Evolutionary conservation across 2,888 invertebrate genomes (phyloP), one percentile per base, ranked within the genome.

Genomic region (Drosophila antonietae): DNA sequence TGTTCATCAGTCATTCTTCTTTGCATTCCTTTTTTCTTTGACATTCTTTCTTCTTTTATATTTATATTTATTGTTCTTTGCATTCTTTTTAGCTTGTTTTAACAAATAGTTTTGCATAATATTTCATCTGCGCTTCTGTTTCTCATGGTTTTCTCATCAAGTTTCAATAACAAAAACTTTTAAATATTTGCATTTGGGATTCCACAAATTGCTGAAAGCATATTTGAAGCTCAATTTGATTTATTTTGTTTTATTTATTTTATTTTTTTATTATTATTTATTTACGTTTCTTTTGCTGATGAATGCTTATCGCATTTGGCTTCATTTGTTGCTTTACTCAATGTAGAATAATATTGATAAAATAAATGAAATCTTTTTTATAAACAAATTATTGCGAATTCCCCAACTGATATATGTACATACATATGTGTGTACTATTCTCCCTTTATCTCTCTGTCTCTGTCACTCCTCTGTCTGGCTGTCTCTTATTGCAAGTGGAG

Each of bases 331-430:
- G 73, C 5, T 61, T 49, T 72, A 70, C 70, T 41, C 67, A 76
- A 71, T 81, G 73, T 72, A 69, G 57, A 76, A 81, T 63, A 81
- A 76, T 74, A 81, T 87, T 84, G 75, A 78, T 84, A 80, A 68
- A 52, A 20, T 53, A 37, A 52, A 44, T 56, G 33, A 59, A 80
- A 14, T 35, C 14, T 33, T 61, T 79, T 75, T 72, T 64, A 70
- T 51, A 61, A 72, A 53, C 53, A 62, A 78, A 74, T 69, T 69
- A 65, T 70, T 68, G 59, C 46, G 62, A 41, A 66, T 74, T 56
- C 53, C 15, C 65, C 69, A 57, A 53, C 64, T 60, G 59, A 62
- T 78, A 61, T 60, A 20, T 39, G 23, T 10, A 7, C 28, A 62
- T 78, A 37, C 5, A 14, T 37, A 23, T 41, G 28, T 15, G 18